Percentiles rank a stretch among this genome's conserved stretches.
Evolutionary conservation across 2,888 invertebrate species (phyloP).

Genomic region (Habroteleia sp.): DNA sequence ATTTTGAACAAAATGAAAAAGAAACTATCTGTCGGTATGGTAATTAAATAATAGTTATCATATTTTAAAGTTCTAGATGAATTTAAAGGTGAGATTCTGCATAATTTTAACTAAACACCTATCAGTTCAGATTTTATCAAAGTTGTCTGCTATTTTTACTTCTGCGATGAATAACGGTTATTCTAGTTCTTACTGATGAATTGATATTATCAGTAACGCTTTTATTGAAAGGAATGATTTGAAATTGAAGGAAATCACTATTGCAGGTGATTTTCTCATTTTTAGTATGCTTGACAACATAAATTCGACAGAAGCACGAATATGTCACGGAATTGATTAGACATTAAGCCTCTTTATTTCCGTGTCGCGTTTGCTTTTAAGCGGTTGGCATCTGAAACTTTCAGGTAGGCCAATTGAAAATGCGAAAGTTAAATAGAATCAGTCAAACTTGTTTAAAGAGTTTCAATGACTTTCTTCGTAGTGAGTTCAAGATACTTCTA

Average conservation of each 20-base stretch:
- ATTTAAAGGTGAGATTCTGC: too few species aligned
- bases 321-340: constrained; percentile 49
- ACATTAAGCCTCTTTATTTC: constrained; percentile 57
- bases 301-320: constrained; percentile 44
- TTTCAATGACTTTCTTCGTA: constrained; percentile 65
- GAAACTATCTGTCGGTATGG: constrained; percentile 3
- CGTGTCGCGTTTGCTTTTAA: constrained; percentile 58
- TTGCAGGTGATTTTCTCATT: constrained; percentile 1
- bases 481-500: constrained; percentile 53
- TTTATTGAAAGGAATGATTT: too few species aligned
- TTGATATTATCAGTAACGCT: too few species aligned
- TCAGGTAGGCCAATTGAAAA: constrained; percentile 69
- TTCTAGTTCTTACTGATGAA: too few species aligned
- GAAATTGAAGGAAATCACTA: too few species aligned
- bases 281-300: constrained; percentile 12
- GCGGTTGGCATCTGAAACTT: constrained; percentile 57
- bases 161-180: too few species aligned
- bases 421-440: constrained; percentile 74
- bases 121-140: too few species aligned
- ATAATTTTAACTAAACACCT: too few species aligned
- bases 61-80: constrained; percentile 12
- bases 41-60: constrained; percentile 32
- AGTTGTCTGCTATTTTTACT: neutral
- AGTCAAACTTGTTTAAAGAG: constrained; percentile 71
- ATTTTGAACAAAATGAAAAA: neutral